Evolutionary conservation across 2,113 vertebrate species (phyloP).

Genomic region (Cinclus mexicanus): DNA sequence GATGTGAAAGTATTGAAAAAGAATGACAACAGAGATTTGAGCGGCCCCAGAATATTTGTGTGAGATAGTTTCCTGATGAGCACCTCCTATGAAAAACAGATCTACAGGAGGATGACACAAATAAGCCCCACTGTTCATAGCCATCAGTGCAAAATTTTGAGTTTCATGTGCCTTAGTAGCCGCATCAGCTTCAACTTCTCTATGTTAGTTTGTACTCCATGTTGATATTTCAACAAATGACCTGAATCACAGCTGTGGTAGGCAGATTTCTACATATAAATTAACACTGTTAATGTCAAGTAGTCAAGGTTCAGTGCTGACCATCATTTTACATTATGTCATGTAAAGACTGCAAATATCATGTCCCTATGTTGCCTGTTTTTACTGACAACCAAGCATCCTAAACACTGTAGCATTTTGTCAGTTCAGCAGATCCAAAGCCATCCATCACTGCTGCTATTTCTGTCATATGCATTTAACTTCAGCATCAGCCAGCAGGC

Average conservation of each 20-base stretch:
- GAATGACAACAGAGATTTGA: not conserved
- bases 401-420: slow-evolving; percentile 67
- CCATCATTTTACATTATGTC: slow-evolving; percentile 72
- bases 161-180: not conserved
- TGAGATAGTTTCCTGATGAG: not conserved
- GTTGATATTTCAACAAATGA: slow-evolving; percentile 47
- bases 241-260: slow-evolving; percentile 29
- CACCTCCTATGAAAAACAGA: not conserved
- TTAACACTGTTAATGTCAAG: slow-evolving; percentile 65
- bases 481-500: slow-evolving; percentile 69
- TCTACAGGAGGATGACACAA: not conserved
- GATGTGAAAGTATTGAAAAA: not conserved
- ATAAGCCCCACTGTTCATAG: not conserved
- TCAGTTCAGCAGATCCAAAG: slow-evolving; percentile 66
- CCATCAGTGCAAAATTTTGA: not conserved
- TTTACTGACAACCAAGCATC: slow-evolving; percentile 73
- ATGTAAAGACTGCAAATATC: slow-evolving; percentile 66
- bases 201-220: not conserved
- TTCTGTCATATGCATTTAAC: slow-evolving; percentile 76
- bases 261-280: slow-evolving; percentile 62
- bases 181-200: not conserved
- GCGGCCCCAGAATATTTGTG: not conserved
- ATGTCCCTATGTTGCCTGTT: slow-evolving; percentile 67
- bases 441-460: slow-evolving; percentile 74
- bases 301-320: slow-evolving; percentile 73